Conservation (phyloP, 2,797 vertebrate species). For the Delichon dasypus region DNA sequence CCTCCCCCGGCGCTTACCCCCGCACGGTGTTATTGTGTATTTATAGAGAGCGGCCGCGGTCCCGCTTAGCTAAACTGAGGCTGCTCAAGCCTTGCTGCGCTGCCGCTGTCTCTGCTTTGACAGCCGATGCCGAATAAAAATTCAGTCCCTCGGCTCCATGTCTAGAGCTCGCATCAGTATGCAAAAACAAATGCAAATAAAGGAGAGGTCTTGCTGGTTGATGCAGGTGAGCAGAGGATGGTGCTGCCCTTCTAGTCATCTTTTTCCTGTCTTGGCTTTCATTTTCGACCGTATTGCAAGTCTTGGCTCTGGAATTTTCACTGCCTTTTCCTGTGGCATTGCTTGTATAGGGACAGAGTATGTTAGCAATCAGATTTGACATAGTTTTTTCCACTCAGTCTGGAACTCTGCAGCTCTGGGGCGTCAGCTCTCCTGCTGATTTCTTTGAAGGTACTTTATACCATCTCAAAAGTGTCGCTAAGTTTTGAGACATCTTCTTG, state of each 20-base stretch:
- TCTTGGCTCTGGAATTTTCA: background rate
- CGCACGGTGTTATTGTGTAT: background rate
- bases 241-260: background rate
- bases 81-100: background rate
- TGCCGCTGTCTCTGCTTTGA: background rate
- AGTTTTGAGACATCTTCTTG: background rate
- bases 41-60: background rate
- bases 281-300: background rate
- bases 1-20: background rate
- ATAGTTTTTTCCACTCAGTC: background rate
- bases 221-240: background rate
- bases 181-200: background rate
- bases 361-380: background rate
- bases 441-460: slow-evolving; percentile 15
- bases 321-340: background rate
- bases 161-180: background rate
- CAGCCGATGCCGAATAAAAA: background rate
- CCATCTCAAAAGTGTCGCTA: background rate
- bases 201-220: background rate
- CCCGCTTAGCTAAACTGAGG: background rate
- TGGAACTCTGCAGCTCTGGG: background rate
- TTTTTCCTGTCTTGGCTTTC: background rate
- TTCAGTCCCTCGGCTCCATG: background rate
- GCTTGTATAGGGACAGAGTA: background rate
- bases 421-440: background rate